Conservation (phyloP, 2,888 invertebrate species). For the Galeopsomyia nigrocyanea region DNA sequence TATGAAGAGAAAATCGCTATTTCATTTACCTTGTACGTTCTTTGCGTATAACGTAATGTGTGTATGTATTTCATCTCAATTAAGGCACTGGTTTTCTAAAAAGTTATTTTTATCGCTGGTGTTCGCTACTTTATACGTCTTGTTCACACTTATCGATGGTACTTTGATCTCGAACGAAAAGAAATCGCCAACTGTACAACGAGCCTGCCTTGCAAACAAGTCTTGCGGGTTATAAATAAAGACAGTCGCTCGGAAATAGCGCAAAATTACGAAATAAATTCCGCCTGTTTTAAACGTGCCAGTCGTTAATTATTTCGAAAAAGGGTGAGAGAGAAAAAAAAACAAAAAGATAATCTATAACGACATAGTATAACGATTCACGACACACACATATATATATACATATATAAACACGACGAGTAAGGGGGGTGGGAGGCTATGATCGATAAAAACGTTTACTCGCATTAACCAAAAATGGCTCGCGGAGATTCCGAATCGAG, state of each 20-base stretch:
- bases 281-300: neutral
- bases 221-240: neutral
- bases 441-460: conserved; percentile 35
- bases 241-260: neutral
- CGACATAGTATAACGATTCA: conserved; percentile 18
- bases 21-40: too few species aligned
- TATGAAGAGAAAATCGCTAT: too few species aligned
- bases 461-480: conserved; percentile 30
- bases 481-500: conserved; percentile 32
- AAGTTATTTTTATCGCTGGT: too few species aligned
- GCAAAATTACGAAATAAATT: conserved; percentile 18
- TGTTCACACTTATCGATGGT: too few species aligned
- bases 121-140: too few species aligned
- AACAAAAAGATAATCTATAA: conserved; percentile 20
- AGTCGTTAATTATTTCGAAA: conserved; percentile 8
- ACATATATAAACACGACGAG: conserved; percentile 14
- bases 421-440: neutral
- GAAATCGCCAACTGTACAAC: neutral
- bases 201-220: neutral
- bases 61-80: too few species aligned
- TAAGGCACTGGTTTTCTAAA: too few species aligned
- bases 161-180: neutral
- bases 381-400: conserved; percentile 8
- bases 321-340: neutral
- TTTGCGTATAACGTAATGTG: too few species aligned